Evolutionary conservation across 2,113 vertebrate species (phyloP).

Genomic region (Pungitius pungitius): DNA sequence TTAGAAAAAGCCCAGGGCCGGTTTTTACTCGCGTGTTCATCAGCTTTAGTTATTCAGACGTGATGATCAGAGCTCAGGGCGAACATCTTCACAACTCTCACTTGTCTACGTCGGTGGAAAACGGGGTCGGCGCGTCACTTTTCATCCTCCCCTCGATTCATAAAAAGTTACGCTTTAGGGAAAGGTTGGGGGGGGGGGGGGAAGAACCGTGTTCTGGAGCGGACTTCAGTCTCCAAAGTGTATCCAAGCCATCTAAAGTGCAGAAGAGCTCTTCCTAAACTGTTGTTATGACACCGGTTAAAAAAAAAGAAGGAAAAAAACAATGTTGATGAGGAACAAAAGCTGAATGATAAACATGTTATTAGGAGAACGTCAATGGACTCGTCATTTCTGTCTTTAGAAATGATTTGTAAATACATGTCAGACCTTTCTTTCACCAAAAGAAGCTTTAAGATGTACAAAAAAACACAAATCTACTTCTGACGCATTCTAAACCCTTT

Average conservation of each 20-base stretch:
- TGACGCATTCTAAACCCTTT: background rate
- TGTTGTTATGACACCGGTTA: too few species aligned
- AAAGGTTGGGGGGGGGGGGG: background rate
- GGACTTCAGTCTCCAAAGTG: background rate
- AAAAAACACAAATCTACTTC: background rate
- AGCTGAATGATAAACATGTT: background rate
- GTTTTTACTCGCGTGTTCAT: slow-evolving; percentile 10
- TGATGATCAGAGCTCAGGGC: slow-evolving; percentile 9
- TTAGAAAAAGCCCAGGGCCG: background rate
- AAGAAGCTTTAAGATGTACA: background rate
- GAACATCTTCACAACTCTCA: slow-evolving; percentile 1
- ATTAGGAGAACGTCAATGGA: background rate
- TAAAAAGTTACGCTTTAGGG: background rate
- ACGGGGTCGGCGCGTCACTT: background rate
- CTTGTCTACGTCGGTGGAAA: slow-evolving; percentile 7
- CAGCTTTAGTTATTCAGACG: slow-evolving; percentile 12
- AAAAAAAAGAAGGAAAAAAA: too few species aligned
- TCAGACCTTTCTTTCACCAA: background rate
- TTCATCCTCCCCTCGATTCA: background rate
- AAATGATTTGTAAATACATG: background rate
- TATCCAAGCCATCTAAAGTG: background rate
- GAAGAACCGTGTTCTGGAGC: background rate
- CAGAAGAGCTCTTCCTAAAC: background rate
- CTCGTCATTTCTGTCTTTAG: background rate
- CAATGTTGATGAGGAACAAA: background rate